A percentile compares a stretch with the other conserved stretches of the same genome.
Conservation (phyloP, 2,797 vertebrate genomes). For the Catostomus latipinnis region DNA sequence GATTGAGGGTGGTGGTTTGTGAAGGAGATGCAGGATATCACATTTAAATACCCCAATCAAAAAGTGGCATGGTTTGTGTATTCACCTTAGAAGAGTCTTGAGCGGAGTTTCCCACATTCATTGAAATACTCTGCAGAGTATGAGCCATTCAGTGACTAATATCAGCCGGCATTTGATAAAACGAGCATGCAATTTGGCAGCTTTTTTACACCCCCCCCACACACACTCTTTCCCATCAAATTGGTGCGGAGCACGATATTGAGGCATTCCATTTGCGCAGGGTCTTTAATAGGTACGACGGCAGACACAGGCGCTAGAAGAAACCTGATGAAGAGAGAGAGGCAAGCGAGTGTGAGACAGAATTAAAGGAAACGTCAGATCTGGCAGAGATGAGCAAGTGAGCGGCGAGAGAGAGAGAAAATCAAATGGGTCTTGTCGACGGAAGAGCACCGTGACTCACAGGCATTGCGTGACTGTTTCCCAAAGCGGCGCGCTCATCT, state of each 20-base stretch:
- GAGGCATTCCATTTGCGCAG: constrained; percentile 55
- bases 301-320: constrained; percentile 39
- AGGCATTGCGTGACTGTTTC: constrained; percentile 32
- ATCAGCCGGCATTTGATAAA: constrained; percentile 37
- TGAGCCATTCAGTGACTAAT: constrained; percentile 26
- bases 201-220: neutral
- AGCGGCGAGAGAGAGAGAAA: constrained; percentile 16
- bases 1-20: no score
- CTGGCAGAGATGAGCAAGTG: constrained; percentile 40
- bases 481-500: constrained; percentile 1
- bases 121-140: constrained; percentile 41
- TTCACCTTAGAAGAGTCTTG: neutral
- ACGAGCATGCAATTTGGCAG: constrained; percentile 31
- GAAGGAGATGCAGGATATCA: no score
- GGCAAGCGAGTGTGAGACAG: constrained; percentile 38
- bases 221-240: constrained; percentile 49
- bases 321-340: constrained; percentile 55
- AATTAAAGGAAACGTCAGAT: constrained; percentile 53
- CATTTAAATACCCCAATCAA: no score
- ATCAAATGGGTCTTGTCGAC: constrained; percentile 46
- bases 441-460: constrained; percentile 30
- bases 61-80: no score
- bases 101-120: neutral
- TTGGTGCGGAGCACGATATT: constrained; percentile 17
- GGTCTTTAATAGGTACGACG: constrained; percentile 60